Conservation (phyloP, 2,888 invertebrate species). For the Tachina grossa region DNA sequence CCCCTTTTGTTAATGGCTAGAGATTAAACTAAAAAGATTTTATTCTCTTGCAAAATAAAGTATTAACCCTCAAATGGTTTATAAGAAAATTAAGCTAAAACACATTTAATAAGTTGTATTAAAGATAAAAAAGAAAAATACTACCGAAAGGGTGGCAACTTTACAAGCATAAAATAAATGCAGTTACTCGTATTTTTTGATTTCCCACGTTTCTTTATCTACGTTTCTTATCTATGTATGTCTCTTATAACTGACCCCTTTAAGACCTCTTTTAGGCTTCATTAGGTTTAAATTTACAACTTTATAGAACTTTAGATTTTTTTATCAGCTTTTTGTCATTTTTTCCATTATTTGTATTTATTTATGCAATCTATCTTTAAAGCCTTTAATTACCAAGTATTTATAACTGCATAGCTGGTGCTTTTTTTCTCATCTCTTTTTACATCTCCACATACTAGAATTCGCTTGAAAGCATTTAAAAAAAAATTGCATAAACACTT, state of each 20-base stretch:
- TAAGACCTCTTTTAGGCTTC: background rate
- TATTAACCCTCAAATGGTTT: constrained; percentile 33
- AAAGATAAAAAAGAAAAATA: background rate
- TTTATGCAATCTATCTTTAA: constrained; percentile 60
- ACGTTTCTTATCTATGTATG: constrained; percentile 5
- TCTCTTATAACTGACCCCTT: background rate
- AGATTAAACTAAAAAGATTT: constrained; percentile 42
- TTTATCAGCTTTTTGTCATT: constrained; percentile 15
- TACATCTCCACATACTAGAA: constrained; percentile 7
- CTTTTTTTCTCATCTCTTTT: constrained; percentile 12
- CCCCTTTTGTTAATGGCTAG: background rate
- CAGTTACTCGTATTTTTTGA: background rate
- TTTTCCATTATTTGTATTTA: constrained; percentile 36
- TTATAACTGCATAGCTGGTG: constrained; percentile 65
- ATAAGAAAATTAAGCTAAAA: background rate
- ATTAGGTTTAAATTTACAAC: constrained; percentile 36
- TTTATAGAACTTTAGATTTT: constrained; percentile 34
- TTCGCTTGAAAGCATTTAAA: constrained; percentile 40
- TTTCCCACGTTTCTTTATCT: constrained; percentile 28
- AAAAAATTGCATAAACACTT: constrained; percentile 22
- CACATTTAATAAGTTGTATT: background rate
- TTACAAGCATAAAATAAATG: background rate
- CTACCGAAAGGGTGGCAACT: background rate
- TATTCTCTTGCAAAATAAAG: background rate
- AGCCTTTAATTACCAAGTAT: constrained; percentile 70